Evolutionary conservation across 1,140 invertebrate genomes (phyloP), one percentile per base, ranked within the genome.

Genomic region (Pseudoatta argentina): DNA sequence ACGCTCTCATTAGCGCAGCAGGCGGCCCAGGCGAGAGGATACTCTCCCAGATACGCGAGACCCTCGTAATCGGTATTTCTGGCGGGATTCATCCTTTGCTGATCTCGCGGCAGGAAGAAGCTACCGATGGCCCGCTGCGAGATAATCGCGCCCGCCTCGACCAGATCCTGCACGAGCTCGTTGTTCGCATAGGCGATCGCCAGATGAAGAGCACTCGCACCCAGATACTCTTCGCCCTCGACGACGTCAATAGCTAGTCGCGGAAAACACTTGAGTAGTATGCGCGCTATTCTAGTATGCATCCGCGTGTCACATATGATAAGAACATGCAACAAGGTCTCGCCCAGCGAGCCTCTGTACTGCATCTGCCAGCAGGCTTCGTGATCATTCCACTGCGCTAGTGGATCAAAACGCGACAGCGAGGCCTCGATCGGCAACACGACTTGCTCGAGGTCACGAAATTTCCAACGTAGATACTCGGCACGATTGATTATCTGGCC

Each of bases 361-460:
- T 99, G 98, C 97, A 99, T 98, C 94, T 99, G 98, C 99, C 99
- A 99, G 93, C 98, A 99, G 0, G 98, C 98, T 86, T 98, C 97
- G 93, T 99, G 98, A 93, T 99, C 98, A 76, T 96, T 96, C 98
- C 98, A 98, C 89, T 97, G 97, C 1, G 97, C 97, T 5, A 98
- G 94, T 0, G 98, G 98, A 95, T 98, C 98, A 92, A 98, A 97
- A 1, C 96, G 96, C 27, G 97, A 97, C 0, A 98, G 94, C 0
- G 97, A 97, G 0, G 97, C 97, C 93, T 98, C 98, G 77, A 98
- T 98, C 5, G 98, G 97, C 63, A 98, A 94, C 2, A 97, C 96
- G 0, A 98, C 97, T 95, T 97, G 93, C 86, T 98, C 97, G 66
- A 98, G 96, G 91, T 98, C 97, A n/a, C 98, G 96, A 93, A 98